Evolutionary conservation across 1,140 invertebrate species (phyloP).

Genomic region (Theocolax elegans): DNA sequence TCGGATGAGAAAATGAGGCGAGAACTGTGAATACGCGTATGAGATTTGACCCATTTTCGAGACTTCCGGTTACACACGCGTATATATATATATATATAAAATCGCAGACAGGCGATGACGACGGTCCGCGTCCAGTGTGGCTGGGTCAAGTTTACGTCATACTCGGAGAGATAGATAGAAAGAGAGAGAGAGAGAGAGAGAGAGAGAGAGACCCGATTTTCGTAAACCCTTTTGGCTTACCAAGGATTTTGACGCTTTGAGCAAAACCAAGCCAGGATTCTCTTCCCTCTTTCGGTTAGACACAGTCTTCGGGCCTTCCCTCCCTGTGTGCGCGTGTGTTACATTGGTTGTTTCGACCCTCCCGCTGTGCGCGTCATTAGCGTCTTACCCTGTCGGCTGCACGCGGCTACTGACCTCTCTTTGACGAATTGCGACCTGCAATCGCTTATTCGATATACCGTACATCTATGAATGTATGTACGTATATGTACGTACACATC

Average conservation of each 20-base stretch:
- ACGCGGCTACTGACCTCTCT: slow-evolving; percentile 54
- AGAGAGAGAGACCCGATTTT: too few species aligned
- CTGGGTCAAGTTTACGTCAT: slow-evolving; percentile 59
- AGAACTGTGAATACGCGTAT: neutral
- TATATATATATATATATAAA: neutral
- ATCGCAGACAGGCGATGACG: neutral
- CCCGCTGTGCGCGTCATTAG: slow-evolving; percentile 54
- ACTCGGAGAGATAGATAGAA: too few species aligned
- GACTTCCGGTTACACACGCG: slow-evolving; percentile 9
- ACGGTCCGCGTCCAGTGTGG: slow-evolving; percentile 40
- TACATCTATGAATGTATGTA: too few species aligned
- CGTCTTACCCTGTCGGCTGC: slow-evolving; percentile 44
- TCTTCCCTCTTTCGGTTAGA: too few species aligned
- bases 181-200: too few species aligned
- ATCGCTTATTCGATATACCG: too few species aligned
- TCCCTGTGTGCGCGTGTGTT: slow-evolving; percentile 31
- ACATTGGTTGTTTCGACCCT: slow-evolving; percentile 51
- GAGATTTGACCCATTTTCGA: slow-evolving; percentile 37
- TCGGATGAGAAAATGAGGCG: slow-evolving; percentile 12
- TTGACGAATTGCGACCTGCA: slow-evolving; percentile 43
- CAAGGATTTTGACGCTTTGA: slow-evolving; percentile 50
- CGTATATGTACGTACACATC: too few species aligned
- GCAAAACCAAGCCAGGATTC: neutral
- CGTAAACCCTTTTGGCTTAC: slow-evolving; percentile 62
- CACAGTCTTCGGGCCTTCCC: too few species aligned